phyloP scores from a whole-genome alignment of 1,140 invertebrate species.

The Oryctes rhinoceros region DNA sequence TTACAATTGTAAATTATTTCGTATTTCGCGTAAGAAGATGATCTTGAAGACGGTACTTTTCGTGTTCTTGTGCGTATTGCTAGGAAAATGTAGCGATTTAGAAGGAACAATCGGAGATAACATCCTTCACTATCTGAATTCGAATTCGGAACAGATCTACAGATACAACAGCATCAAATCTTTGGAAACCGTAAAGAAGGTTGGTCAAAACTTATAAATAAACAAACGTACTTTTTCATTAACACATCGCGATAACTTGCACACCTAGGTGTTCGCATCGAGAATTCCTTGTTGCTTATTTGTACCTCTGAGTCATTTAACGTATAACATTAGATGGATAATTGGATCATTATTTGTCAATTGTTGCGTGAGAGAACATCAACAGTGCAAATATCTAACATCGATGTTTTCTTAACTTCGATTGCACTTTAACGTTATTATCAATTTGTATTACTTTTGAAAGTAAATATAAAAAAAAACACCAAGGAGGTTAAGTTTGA shows the following conservation, averaged over 20 bases:
- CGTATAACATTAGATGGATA: not conserved
- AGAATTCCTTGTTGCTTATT: not conserved
- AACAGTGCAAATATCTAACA: not conserved
- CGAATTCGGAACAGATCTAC: slow-evolving; percentile 36
- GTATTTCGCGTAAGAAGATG: slow-evolving; percentile 5
- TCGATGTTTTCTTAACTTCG: not conserved
- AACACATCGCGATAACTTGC: not conserved
- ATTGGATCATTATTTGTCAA: not conserved
- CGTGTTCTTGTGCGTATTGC: not conserved
- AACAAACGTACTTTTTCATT: not conserved
- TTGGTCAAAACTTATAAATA: slow-evolving; percentile 14
- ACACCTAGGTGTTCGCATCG: not conserved
- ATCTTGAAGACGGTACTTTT: not conserved
- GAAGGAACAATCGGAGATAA: not conserved
- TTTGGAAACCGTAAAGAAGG: slow-evolving; percentile 12
- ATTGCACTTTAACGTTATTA: not conserved
- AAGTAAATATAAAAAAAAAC: not conserved
- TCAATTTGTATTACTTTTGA: not conserved
- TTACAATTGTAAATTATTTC: slow-evolving; percentile 2
- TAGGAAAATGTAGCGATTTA: slow-evolving; percentile 6
- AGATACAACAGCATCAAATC: slow-evolving; percentile 30
- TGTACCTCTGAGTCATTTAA: not conserved
- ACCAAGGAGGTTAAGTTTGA: not conserved
- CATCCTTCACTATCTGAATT: slow-evolving; percentile 28
- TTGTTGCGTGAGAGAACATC: not conserved